Evolutionary conservation across 2,113 vertebrate species (phyloP), one percentile per base, ranked within the genome.

Genomic region (Neolamprologus cancellatus): DNA sequence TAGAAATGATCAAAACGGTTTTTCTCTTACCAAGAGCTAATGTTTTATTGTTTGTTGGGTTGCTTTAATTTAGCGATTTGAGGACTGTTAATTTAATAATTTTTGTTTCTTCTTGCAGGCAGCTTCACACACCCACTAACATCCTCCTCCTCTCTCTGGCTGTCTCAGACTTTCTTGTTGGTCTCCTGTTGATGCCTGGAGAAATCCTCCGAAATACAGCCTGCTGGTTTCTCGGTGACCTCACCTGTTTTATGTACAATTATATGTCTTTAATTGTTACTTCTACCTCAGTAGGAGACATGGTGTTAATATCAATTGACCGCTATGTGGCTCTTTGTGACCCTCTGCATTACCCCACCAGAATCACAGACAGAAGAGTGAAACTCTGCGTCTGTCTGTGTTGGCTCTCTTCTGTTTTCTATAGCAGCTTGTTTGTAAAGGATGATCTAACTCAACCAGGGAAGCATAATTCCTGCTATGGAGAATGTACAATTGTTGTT

Each of bases 111-210:
- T 10, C 80, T 53, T 93, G 69, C 84, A 95, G 90, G 84, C 87
- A 94, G 82, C 93, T 95, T 5, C 93, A 95, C 44, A 94, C 91
- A 41, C 82, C 90, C 25, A 94, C 92, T 54, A 94, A 95, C 79
- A 50, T 89, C 80, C 83, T 95, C 1, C 55, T 94, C 28, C 81
- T 94, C 53, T 94, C 93, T 57, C 83, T 95, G 90, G 92, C 91
- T 15, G 54, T 92, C 30, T 91, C 92, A 17, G 94, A 94, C 32
- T 78, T 93, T 32, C 83, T 93, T 3, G 80, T 93, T 30, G 94
- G 93, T 39, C 64, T 92, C n/a, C 28, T 97, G 34, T 79, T 97
- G 82, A 97, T 97, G 96, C 97, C 97, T 12, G 96, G 94, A 15
- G 97, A 88, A 48, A 84, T 92, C 6, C 25, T 81, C 23, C 14